A percentile compares a stretch with the other conserved stretches of the same genome.
phyloP scores from a whole-genome alignment of 2,113 vertebrate species.

The Hepsetus odoe region DNA sequence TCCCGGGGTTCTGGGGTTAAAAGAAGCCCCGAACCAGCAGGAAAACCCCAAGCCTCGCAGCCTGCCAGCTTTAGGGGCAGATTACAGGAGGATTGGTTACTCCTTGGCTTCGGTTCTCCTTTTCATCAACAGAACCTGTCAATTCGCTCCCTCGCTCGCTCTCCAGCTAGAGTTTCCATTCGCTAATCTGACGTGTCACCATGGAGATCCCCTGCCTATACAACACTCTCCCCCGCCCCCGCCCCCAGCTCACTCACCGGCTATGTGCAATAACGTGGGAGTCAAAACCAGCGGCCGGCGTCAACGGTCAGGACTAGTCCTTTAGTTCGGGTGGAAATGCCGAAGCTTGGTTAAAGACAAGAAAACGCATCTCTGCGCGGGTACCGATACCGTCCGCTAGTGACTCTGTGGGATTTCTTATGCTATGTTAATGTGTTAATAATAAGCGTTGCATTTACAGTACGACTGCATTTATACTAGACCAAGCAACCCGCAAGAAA shows the following conservation, averaged over 20 bases:
- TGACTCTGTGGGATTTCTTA: too few species aligned
- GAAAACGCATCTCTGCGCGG: too few species aligned
- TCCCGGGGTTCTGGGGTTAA: conserved; percentile 37
- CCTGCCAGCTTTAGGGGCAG: conserved; percentile 45
- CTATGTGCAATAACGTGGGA: background rate
- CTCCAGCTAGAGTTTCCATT: conserved; percentile 52
- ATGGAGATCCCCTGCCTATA: conserved; percentile 30
- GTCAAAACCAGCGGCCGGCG: too few species aligned
- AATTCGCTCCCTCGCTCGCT: conserved; percentile 38
- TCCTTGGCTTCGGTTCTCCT: conserved; percentile 38
- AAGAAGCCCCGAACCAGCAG: conserved; percentile 37
- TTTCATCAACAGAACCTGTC: conserved; percentile 50
- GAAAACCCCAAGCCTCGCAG: conserved; percentile 42
- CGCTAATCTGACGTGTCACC: conserved; percentile 44
- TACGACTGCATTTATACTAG: too few species aligned
- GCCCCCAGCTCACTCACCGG: too few species aligned
- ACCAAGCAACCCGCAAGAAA: too few species aligned
- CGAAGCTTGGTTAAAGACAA: too few species aligned
- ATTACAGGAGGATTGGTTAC: conserved; percentile 53
- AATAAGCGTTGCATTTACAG: too few species aligned
- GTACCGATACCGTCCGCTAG: too few species aligned
- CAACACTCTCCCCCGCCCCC: background rate
- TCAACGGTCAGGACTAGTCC: too few species aligned
- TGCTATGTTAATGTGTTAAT: too few species aligned
- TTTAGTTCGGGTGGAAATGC: too few species aligned